Evolutionary conservation across 2,113 vertebrate species (phyloP), one percentile per base, ranked within the genome.

Genomic region (Argyrosomus japonicus): DNA sequence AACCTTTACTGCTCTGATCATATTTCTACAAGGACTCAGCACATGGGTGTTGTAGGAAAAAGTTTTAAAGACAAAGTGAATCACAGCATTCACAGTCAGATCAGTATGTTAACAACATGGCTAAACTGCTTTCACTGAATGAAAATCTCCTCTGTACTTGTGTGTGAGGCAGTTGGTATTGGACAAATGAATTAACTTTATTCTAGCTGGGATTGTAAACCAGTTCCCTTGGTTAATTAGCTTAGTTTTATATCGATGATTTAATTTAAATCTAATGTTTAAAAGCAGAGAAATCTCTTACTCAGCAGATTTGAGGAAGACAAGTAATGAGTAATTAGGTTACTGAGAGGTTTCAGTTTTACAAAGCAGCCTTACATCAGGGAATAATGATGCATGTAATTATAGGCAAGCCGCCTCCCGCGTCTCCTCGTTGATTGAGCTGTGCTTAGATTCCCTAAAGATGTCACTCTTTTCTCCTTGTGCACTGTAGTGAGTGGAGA

Each of bases 361-460:
- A 80, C 81, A 79, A 77, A 83, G 65, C 61, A 45, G 73, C 56
- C 65, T 68, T 68, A 23, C n/a, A 75, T 74, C 70, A 75, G 79
- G 77, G 85, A 78, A 90, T 87, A 85, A 89, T 81, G 77, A 84
- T 48, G 72, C 79, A 67, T 77, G 87, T 89, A 73, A 90, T 92
- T 86, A 81, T 17, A 75, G 77, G 32, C 40, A 14, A 64, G 79
- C 86, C 60, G 18, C 72, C 76, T 45, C 45, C 67, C 19, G 32
- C 21, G 81, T 82, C 79, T 81, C 53, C 54, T 50, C 17, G 23
- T 10, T 89, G 81, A 92, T 51, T 88, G 84, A 93, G 85, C 75
- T 87, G 86, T 64, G 81, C 40, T 76, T 32, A 17, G 81, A 78
- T 32, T 80, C 70, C 71, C 77, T 54, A 36, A 68, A 87, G 88